These are phyloP conservation scores for Diogma glabrata DNA, from an alignment of 2,888 invertebrate genomes.

Conservation along the genomic window DNA sequence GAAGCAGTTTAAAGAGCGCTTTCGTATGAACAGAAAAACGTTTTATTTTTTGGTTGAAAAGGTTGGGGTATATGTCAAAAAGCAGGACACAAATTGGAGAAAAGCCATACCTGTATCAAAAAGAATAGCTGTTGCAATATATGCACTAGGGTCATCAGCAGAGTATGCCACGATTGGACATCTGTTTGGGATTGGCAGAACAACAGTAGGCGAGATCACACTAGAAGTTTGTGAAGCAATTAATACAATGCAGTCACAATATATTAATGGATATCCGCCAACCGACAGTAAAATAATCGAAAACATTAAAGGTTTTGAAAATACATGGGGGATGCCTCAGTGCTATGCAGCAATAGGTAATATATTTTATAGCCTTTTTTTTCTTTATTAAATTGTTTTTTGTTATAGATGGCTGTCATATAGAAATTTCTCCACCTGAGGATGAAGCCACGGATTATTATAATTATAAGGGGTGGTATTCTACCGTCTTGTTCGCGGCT, in stretches of 20 bases:
- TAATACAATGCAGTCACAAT: neutral
- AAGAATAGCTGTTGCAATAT: constrained; percentile 11
- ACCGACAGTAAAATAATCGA: neutral
- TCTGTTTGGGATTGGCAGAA: constrained; percentile 14
- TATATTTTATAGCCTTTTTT: neutral
- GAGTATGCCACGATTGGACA: constrained; percentile 10
- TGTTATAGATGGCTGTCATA: constrained; percentile 12
- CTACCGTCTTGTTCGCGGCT: no score
- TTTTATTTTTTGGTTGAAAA: neutral
- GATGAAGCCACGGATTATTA: constrained; percentile 11
- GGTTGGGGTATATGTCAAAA: neutral
- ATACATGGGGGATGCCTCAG: constrained; percentile 10
- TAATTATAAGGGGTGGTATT: no score
- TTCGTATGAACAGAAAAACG: neutral
- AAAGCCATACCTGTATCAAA: constrained; percentile 10
- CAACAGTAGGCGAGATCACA: constrained; percentile 15
- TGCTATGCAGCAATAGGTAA: constrained; percentile 9
- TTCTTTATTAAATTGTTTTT: neutral
- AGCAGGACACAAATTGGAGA: constrained; percentile 1
- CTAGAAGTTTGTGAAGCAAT: constrained; percentile 3
- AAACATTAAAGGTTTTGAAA: neutral
- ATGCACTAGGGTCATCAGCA: constrained; percentile 11
- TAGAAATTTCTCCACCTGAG: constrained; percentile 9
- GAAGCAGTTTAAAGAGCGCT: neutral
- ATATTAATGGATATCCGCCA: neutral